Evolutionary conservation across 2,797 vertebrate genomes (phyloP), one percentile per base, ranked within the genome.

Genomic region (Calcarius lapponicus): DNA sequence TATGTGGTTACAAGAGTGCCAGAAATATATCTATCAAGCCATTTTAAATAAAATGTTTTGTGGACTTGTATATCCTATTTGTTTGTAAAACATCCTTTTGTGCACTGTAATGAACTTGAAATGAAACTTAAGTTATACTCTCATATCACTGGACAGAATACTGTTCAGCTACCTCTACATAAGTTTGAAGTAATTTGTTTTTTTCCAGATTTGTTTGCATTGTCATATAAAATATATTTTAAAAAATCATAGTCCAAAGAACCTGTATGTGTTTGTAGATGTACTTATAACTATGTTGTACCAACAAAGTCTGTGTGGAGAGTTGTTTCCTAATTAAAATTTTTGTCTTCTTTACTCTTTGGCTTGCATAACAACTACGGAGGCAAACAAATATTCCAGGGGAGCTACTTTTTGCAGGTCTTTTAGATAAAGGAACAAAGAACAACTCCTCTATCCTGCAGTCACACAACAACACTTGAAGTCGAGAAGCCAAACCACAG

Each of bases 81-180:
- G 91, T 97, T 96, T 96, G 90, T 97, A 97, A 95, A 94, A 87
- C 92, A 95, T 93, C 86, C 74, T 91, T 95, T 97, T 94, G 96
- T 96, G 95, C 96, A 97, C 95, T 97, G 96, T 97, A 97, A 97
- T 71, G 65, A 97, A 95, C 92, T 97, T 95, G 96, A 98, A 96
- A 93, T 96, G 93, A 91, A 96, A 96, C 90, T 93, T 78, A 95
- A 96, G 92, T 96, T 94, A 96, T 96, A 85, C 51, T 97, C 87
- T 92, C 80, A 53, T 95, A 94, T 94, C 86, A 92, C 92, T 96
- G 96, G 82, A 72, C 91, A 92, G 94, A 83, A 72, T 79, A 69
- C 95, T 97, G 94, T 97, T 98, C 97, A 96, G 96, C 97, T 98
- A 98, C 98, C 98, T 98, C 98, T 97, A 92, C 88, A 12, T 96